Evolutionary conservation across 1,140 invertebrate species (phyloP).

Genomic region (Aphelenchoides avenae): DNA sequence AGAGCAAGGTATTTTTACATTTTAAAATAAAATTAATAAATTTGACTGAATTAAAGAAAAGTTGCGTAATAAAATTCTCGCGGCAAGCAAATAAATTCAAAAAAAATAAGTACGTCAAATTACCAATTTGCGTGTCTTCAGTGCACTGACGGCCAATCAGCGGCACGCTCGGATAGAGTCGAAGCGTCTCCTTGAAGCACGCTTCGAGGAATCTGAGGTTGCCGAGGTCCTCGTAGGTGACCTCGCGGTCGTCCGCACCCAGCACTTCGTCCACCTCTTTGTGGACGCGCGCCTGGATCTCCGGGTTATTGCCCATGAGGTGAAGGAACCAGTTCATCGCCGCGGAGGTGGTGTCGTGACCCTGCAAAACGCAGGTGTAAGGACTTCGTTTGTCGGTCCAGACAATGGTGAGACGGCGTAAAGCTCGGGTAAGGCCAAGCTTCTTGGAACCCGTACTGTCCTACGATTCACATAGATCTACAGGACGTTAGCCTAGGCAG

Average conservation of each 20-base stretch:
- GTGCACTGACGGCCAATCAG: conserved; percentile 72
- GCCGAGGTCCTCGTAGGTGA: conserved; percentile 74
- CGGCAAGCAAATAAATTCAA: too few species aligned
- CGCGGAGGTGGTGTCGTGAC: conserved; percentile 84
- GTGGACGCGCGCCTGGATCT: conserved; percentile 71
- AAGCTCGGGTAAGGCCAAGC: too few species aligned
- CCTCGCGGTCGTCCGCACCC: conserved; percentile 70
- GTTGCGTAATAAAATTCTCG: too few species aligned
- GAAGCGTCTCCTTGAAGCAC: conserved; percentile 70
- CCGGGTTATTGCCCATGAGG: conserved; percentile 63
- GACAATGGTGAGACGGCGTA: too few species aligned
- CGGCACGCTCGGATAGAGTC: conserved; percentile 66
- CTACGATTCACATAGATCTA: too few species aligned
- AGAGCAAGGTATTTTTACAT: too few species aligned
- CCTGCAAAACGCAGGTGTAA: conserved; percentile 63
- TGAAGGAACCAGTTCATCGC: conserved; percentile 60
- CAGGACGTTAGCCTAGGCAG: too few species aligned
- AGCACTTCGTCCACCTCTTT: conserved; percentile 76
- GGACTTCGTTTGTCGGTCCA: too few species aligned
- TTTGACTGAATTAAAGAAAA: neutral
- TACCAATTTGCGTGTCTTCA: conserved; percentile 67
- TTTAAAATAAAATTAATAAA: conserved; percentile 15
- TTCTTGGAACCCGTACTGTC: too few species aligned
- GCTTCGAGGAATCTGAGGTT: conserved; percentile 79
- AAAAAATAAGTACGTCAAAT: conserved; percentile 13